Evolutionary conservation across 2,888 invertebrate genomes (phyloP).

Genomic region (Chrysotoxum bicinctum): DNA sequence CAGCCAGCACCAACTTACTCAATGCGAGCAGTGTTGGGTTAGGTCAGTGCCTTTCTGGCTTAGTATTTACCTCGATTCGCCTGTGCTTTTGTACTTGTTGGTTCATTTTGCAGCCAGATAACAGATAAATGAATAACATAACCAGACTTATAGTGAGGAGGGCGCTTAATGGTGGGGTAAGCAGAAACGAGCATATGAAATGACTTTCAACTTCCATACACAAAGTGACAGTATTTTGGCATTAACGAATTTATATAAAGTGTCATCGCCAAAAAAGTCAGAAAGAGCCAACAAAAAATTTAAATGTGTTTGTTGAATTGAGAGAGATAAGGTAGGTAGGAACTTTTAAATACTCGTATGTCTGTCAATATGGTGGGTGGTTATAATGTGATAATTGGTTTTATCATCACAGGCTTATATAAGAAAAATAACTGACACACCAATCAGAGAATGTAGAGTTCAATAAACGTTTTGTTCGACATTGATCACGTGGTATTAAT

Average conservation of each 20-base stretch:
- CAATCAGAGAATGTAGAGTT: neutral
- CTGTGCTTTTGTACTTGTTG: constrained; percentile 32
- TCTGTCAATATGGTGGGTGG: constrained; percentile 15
- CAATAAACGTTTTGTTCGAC: constrained; percentile 28
- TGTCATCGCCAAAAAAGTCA: constrained; percentile 1
- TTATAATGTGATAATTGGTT: constrained; percentile 4
- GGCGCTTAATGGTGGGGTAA: neutral
- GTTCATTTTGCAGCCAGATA: constrained; percentile 58
- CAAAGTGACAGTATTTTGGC: constrained; percentile 35
- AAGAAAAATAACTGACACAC: constrained; percentile 16
- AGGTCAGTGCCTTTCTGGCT: constrained; percentile 64
- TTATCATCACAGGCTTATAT: constrained; percentile 15
- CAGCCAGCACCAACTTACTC: constrained; percentile 30
- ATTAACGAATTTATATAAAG: constrained; percentile 18
- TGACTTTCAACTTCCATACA: constrained; percentile 26
- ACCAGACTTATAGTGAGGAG: neutral
- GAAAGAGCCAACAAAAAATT: neutral
- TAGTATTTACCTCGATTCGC: constrained; percentile 43
- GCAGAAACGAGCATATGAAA: neutral
- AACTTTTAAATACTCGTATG: neutral
- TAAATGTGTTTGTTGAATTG: neutral
- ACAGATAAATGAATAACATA: constrained; percentile 48
- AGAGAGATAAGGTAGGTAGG: neutral
- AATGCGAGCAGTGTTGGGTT: constrained; percentile 58
- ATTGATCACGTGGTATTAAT: constrained; percentile 23